These are phyloP conservation scores for Lepidochrysops patricia DNA, from an alignment of 2,888 invertebrate genomes.

Conservation along the genomic window DNA sequence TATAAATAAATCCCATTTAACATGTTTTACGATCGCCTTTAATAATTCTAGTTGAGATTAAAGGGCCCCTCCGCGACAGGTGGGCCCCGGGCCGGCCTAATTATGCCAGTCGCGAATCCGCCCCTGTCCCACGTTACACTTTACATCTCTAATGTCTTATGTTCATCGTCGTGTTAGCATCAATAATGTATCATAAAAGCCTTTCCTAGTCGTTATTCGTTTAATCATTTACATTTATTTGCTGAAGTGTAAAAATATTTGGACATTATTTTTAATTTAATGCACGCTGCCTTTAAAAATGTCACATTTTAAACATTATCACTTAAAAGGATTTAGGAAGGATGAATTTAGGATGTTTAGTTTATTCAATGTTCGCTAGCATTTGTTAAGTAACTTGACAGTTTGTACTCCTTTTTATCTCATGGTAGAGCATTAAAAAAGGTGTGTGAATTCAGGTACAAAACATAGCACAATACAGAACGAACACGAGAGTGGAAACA, in stretches of 20 bases:
- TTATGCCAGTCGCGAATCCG: constrained; percentile 34
- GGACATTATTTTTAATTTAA: too few species aligned
- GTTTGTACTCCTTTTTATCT: background rate
- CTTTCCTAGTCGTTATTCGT: background rate
- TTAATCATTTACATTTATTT: too few species aligned
- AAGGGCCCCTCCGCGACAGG: constrained; percentile 25
- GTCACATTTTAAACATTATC: too few species aligned
- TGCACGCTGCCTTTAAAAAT: too few species aligned
- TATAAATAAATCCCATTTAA: constrained; percentile 23
- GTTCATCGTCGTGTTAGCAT: background rate
- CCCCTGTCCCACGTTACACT: constrained; percentile 25
- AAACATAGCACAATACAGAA: background rate
- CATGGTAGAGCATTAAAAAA: background rate
- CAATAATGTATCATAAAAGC: background rate
- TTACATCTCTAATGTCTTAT: background rate
- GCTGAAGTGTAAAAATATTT: too few species aligned
- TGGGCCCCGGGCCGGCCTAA: constrained; percentile 15
- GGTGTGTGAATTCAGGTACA: background rate
- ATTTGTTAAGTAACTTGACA: background rate
- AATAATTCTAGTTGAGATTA: constrained; percentile 31
- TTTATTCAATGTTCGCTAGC: background rate
- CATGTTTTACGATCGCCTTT: constrained; percentile 20
- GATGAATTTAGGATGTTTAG: too few species aligned
- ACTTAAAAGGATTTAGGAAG: too few species aligned
- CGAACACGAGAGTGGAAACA: background rate